phyloP scores from a whole-genome alignment of 2,797 vertebrate genomes.

The Sebastes hubbsi region DNA sequence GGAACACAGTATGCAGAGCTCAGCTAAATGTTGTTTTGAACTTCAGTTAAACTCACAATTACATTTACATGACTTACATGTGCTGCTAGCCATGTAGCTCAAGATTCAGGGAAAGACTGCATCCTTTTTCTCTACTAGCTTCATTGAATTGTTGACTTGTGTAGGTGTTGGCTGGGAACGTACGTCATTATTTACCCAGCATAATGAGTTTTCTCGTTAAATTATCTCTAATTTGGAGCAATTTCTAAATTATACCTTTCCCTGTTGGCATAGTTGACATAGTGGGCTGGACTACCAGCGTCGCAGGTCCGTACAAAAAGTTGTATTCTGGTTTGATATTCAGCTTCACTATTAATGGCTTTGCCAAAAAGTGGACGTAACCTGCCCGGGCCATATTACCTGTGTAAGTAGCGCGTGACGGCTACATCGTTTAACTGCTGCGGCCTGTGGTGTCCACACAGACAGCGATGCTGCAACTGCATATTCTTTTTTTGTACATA shows the following conservation, averaged over 20 bases:
- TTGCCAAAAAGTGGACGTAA: not conserved
- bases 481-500: too few species aligned
- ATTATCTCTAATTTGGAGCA: not conserved
- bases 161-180: not conserved
- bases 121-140: not conserved
- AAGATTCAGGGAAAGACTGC: not conserved
- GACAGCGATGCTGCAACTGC: too few species aligned
- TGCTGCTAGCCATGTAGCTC: conserved; percentile 1
- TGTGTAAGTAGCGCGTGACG: too few species aligned
- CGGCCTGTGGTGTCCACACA: too few species aligned
- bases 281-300: not conserved
- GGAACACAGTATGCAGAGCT: conserved; percentile 32
- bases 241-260: not conserved
- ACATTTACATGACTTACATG: not conserved
- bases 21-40: conserved; percentile 52
- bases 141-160: not conserved
- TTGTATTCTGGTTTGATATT: not conserved
- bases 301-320: not conserved
- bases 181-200: not conserved
- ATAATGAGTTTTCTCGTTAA: not conserved
- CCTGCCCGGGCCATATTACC: too few species aligned
- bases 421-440: too few species aligned
- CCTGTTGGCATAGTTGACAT: not conserved
- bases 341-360: not conserved
- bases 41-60: not conserved